Evolutionary conservation across 2,797 vertebrate genomes (phyloP).

Genomic region (Myoxocephalus aenaeus): DNA sequence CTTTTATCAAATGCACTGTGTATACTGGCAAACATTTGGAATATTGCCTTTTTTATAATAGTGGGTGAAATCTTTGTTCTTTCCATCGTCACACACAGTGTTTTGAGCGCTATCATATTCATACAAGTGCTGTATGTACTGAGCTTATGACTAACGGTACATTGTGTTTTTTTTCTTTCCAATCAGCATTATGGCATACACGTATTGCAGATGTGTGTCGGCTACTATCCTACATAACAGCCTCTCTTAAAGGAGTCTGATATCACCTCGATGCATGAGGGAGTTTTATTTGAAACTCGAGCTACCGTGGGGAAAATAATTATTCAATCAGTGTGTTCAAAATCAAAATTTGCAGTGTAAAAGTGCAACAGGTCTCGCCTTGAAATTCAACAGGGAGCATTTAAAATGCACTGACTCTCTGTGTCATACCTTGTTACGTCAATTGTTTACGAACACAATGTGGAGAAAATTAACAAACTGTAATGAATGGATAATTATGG

Average conservation of each 20-base stretch:
- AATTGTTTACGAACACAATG: neutral
- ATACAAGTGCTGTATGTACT: conserved; percentile 15
- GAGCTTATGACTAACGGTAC: conserved; percentile 16
- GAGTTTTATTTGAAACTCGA: neutral
- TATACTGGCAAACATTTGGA: conserved; percentile 51
- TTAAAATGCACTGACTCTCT: neutral
- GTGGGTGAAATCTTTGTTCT: conserved; percentile 33
- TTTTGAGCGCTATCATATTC: conserved; percentile 42
- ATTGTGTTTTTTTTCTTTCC: conserved; percentile 21
- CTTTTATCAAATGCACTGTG: conserved; percentile 39
- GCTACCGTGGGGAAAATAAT: neutral
- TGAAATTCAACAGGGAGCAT: neutral
- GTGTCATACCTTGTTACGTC: neutral
- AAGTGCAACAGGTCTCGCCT: neutral
- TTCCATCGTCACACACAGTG: neutral
- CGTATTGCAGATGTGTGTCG: neutral
- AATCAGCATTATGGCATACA: neutral
- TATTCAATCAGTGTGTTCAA: neutral
- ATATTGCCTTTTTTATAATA: conserved; percentile 54
- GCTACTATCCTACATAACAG: neutral
- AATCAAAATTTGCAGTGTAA: neutral
- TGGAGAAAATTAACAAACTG: neutral
- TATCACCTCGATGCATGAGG: neutral
- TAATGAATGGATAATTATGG: neutral
- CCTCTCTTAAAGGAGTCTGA: neutral